A percentile compares a stretch with the other conserved stretches of the same genome.
Evolutionary conservation across 2,888 invertebrate species (phyloP).

Genomic region (Hydroisotoma schaefferi): DNA sequence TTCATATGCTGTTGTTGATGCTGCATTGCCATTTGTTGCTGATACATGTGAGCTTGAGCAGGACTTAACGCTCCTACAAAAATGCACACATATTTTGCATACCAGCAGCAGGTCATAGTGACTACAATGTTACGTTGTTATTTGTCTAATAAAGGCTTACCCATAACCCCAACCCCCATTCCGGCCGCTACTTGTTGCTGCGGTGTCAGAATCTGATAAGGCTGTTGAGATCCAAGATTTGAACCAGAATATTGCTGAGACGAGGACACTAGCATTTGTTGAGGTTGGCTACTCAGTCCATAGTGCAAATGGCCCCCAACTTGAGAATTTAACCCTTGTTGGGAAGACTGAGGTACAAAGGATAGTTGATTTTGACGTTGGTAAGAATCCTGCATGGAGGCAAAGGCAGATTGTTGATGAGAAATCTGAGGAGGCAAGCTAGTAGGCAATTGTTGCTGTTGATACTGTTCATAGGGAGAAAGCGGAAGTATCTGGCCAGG

Average conservation of each 20-base stretch:
- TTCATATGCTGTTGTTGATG: slow-evolving; percentile 54
- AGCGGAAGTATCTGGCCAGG: slow-evolving; percentile 29
- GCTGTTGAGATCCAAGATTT: slow-evolving; percentile 31
- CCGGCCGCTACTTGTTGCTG: slow-evolving; percentile 38
- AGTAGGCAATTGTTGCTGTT: slow-evolving; percentile 29
- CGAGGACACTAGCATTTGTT: slow-evolving; percentile 18
- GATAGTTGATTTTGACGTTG: slow-evolving; percentile 45
- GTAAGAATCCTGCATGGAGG: slow-evolving; percentile 46
- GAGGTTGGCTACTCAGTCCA: slow-evolving; percentile 20
- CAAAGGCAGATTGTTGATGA: slow-evolving; percentile 48
- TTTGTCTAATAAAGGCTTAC: neutral
- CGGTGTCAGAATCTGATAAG: slow-evolving; percentile 42
- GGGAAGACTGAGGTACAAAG: slow-evolving; percentile 35
- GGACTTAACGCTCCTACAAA: slow-evolving; percentile 44
- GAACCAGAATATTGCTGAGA: slow-evolving; percentile 38
- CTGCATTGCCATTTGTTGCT: slow-evolving; percentile 53
- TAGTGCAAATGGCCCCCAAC: slow-evolving; percentile 25
- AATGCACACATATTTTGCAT: neutral
- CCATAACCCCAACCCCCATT: slow-evolving; percentile 44
- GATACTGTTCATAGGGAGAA: slow-evolving; percentile 45
- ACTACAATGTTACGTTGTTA: neutral
- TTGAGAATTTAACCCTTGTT: slow-evolving; percentile 33
- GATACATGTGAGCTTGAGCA: slow-evolving; percentile 49
- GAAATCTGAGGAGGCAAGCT: slow-evolving; percentile 8
- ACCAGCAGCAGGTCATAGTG: neutral